Conservation (phyloP, 2,113 vertebrate species). For the Elanus axillaris region DNA sequence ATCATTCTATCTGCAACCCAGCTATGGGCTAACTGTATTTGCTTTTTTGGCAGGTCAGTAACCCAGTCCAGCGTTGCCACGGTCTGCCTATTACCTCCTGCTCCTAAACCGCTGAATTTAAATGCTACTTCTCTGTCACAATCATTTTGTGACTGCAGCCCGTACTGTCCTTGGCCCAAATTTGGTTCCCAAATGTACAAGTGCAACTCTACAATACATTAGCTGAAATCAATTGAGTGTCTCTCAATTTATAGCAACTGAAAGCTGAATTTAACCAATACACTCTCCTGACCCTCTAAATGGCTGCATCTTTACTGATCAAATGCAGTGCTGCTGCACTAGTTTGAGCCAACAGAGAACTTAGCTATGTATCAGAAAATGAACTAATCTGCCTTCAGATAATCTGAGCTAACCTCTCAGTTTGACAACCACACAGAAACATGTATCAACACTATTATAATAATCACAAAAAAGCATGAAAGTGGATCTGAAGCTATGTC, state of each 20-base stretch:
- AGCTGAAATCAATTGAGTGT: slow-evolving; percentile 37
- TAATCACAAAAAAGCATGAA: not conserved
- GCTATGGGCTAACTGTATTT: fast-evolving
- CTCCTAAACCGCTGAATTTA: not conserved
- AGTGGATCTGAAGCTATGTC: not conserved
- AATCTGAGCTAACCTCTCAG: not conserved
- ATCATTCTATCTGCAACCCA: not conserved
- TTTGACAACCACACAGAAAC: not conserved
- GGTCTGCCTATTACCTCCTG: not conserved
- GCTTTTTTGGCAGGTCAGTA: not conserved
- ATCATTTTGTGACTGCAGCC: not conserved
- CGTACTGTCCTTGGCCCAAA: slow-evolving; percentile 25
- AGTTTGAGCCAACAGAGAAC: not conserved
- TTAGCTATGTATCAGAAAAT: slow-evolving; percentile 7
- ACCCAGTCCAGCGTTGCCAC: not conserved
- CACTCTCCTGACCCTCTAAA: not conserved
- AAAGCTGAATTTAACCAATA: slow-evolving; percentile 30
- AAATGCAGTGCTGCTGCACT: not conserved
- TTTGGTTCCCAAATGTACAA: not conserved
- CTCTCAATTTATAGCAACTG: not conserved
- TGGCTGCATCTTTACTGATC: not conserved
- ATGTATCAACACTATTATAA: not conserved
- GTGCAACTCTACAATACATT: not conserved
- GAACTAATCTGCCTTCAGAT: not conserved
- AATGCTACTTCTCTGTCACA: not conserved